phyloP scores from a whole-genome alignment of 2,888 invertebrate species.

The Cheilosia impressa region DNA sequence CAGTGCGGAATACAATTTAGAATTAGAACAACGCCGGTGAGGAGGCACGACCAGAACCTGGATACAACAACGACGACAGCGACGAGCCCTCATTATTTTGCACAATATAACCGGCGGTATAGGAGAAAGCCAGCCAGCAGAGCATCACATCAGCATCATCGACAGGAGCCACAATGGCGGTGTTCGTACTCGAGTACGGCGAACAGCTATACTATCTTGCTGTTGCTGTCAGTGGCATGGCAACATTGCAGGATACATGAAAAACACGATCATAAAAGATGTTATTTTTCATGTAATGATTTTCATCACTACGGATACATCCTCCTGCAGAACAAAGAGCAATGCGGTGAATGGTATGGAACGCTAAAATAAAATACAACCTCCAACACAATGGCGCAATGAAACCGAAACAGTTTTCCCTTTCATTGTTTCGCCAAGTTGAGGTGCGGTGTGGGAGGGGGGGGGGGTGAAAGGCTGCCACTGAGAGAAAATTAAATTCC shows the following conservation, averaged over 20 bases:
- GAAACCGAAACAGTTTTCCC: conserved; percentile 50
- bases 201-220: conserved; percentile 14
- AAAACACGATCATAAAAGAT: conserved; percentile 72
- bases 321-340: conserved; percentile 24
- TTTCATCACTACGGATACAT: conserved; percentile 60
- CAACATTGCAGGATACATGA: conserved; percentile 62
- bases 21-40: conserved; percentile 33
- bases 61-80: conserved; percentile 7
- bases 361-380: conserved; percentile 3
- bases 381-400: conserved; percentile 26
- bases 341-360: conserved; percentile 10
- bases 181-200: not conserved
- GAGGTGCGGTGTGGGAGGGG: not conserved
- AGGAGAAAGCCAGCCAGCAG: not conserved
- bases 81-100: conserved; percentile 50
- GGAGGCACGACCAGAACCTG: conserved; percentile 15
- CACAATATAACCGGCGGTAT: conserved; percentile 11
- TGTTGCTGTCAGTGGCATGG: conserved; percentile 16
- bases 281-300: conserved; percentile 74
- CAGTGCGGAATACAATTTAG: conserved; percentile 36
- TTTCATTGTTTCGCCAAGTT: conserved; percentile 42
- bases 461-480: conserved; percentile 36
- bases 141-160: conserved; percentile 30
- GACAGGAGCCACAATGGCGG: conserved; percentile 42
- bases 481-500: conserved; percentile 63